Evolutionary conservation across 2,113 vertebrate species (phyloP).

Genomic region (Pontoporia blainvillei): DNA sequence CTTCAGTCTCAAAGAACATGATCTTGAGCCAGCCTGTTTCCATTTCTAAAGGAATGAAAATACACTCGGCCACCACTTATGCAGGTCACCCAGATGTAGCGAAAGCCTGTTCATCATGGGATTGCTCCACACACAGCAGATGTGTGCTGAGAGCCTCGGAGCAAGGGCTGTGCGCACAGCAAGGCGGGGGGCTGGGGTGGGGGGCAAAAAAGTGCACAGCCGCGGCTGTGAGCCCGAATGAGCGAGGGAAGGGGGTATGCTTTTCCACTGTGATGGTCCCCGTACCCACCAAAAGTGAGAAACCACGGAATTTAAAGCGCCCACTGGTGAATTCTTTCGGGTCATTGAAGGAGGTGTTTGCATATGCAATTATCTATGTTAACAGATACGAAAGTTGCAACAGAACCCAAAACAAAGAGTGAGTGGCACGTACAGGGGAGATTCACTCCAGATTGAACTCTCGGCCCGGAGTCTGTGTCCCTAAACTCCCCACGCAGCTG

Average conservation of each 20-base stretch:
- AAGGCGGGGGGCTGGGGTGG: background rate
- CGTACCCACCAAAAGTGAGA: background rate
- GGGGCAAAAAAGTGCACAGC: background rate
- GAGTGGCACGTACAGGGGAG: background rate
- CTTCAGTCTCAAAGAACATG: background rate
- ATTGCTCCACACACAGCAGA: background rate
- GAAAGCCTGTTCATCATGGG: background rate
- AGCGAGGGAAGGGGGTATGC: fast-evolving
- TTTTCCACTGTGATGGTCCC: background rate
- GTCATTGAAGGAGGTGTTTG: background rate
- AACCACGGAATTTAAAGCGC: fast-evolving
- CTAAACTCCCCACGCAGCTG: fast-evolving
- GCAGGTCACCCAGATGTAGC: background rate
- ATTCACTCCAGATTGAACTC: background rate
- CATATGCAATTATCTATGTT: fast-evolving
- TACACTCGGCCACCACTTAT: background rate
- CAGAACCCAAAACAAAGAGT: background rate
- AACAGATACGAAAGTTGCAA: background rate
- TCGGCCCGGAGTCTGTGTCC: background rate
- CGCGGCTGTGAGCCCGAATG: fast-evolving
- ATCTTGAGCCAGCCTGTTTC: background rate
- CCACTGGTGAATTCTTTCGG: fast-evolving
- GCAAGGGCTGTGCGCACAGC: too few species aligned
- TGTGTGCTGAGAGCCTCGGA: fast-evolving
- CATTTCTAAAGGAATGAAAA: background rate